Conservation (phyloP, 2,888 invertebrate genomes). For the Amaurobius ferox region DNA sequence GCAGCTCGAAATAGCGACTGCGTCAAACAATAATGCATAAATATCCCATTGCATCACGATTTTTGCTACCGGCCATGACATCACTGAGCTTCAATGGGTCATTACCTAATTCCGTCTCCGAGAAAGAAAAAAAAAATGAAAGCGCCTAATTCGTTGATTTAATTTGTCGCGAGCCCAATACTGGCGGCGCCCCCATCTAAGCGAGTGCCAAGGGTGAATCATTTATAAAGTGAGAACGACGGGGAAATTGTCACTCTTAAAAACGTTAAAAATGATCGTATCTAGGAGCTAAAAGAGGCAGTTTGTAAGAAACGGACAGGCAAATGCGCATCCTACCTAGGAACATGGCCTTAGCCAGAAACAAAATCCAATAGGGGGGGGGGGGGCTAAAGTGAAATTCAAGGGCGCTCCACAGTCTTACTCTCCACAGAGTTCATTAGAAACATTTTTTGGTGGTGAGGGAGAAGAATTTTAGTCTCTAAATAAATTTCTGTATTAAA, state of each 20-base stretch:
- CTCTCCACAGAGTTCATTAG: too few relatives aligned
- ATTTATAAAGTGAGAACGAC: not conserved
- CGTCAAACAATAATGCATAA: slow-evolving; percentile 6
- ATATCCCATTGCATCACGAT: not conserved
- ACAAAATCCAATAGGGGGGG: too few relatives aligned
- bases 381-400: too few relatives aligned
- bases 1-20: not conserved
- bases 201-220: not conserved
- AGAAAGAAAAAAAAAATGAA: not conserved
- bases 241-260: not conserved
- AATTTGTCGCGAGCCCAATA: not conserved
- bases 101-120: not conserved
- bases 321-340: too few relatives aligned
- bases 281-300: too few relatives aligned
- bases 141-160: not conserved
- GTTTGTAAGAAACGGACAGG: too few relatives aligned
- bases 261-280: too few relatives aligned
- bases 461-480: too few relatives aligned
- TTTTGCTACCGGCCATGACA: not conserved
- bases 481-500: too few relatives aligned
- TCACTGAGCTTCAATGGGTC: not conserved
- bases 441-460: too few relatives aligned
- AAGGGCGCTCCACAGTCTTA: too few relatives aligned
- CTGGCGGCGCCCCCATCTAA: not conserved
- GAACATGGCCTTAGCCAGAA: too few relatives aligned